Evolutionary conservation across 2,888 invertebrate species (phyloP).

Genomic region (Anarsia innoxiella): DNA sequence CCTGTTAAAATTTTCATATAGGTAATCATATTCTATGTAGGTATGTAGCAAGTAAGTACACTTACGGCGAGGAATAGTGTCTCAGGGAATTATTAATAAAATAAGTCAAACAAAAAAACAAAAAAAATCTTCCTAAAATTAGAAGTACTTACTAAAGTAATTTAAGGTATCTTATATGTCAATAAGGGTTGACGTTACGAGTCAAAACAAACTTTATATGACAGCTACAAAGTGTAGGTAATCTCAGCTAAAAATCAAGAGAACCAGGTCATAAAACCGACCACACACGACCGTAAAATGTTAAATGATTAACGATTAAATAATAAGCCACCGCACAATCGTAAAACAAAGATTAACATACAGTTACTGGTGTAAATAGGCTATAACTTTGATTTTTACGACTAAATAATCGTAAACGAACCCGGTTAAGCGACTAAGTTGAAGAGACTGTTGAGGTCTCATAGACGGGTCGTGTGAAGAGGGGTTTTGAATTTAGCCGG

Average conservation of each 20-base stretch:
- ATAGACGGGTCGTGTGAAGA: constrained; percentile 20
- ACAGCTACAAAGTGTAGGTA: constrained; percentile 9
- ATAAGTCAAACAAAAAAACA: neutral
- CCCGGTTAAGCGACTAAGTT: constrained; percentile 52
- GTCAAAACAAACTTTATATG: neutral
- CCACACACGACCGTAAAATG: constrained; percentile 50
- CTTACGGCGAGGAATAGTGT: too few species aligned
- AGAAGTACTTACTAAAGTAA: neutral
- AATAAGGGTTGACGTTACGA: neutral
- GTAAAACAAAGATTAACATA: constrained; percentile 75
- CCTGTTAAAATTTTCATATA: too few species aligned
- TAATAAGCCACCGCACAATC: constrained; percentile 69
- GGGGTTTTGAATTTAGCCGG: constrained; percentile 39
- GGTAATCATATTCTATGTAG: too few species aligned
- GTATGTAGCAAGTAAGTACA: too few species aligned
- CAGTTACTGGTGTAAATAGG: constrained; percentile 73
- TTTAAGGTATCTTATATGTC: too few species aligned
- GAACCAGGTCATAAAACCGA: constrained; percentile 42
- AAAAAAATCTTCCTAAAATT: too few species aligned
- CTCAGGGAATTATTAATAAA: neutral
- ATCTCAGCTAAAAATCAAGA: constrained; percentile 29
- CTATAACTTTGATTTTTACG: constrained; percentile 77
- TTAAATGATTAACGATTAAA: constrained; percentile 71
- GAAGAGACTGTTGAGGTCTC: constrained; percentile 26
- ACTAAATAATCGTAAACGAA: constrained; percentile 77